A percentile compares a stretch with the other conserved stretches of the same genome.
phyloP scores from a whole-genome alignment of 2,113 vertebrate genomes.

The Neolamprologus sp. region DNA sequence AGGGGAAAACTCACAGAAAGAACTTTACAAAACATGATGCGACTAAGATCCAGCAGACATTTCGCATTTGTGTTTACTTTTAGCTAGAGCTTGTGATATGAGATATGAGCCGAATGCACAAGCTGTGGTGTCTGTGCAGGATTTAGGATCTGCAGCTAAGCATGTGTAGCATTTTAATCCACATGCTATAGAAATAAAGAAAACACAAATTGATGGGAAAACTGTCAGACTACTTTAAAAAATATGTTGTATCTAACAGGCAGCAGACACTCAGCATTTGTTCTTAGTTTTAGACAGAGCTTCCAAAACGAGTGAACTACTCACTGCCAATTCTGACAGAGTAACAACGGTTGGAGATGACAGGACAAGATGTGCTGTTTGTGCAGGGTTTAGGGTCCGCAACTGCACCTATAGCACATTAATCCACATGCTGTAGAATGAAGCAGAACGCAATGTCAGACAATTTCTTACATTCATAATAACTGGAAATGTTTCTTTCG shows the following conservation, averaged over 20 bases:
- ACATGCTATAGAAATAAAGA: not conserved
- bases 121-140: constrained; percentile 19
- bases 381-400: not conserved
- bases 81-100: not conserved
- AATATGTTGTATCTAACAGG: not conserved
- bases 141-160: not conserved
- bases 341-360: not conserved
- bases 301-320: not conserved
- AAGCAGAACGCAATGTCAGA: not conserved
- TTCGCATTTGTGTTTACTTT: not conserved
- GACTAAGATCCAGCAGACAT: not conserved
- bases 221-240: not conserved
- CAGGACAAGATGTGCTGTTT: not conserved
- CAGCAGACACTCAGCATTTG: not conserved
- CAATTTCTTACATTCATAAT: not conserved
- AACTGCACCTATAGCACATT: not conserved
- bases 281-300: not conserved
- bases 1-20: not conserved
- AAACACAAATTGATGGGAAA: not conserved
- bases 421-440: not conserved
- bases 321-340: not conserved
- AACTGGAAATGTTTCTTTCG: rapidly evolving
- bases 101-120: not conserved
- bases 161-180: constrained; percentile 41
- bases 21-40: not conserved